Evolutionary conservation across 2,797 vertebrate genomes (phyloP).

Genomic region (Cirrhinus mrigala): DNA sequence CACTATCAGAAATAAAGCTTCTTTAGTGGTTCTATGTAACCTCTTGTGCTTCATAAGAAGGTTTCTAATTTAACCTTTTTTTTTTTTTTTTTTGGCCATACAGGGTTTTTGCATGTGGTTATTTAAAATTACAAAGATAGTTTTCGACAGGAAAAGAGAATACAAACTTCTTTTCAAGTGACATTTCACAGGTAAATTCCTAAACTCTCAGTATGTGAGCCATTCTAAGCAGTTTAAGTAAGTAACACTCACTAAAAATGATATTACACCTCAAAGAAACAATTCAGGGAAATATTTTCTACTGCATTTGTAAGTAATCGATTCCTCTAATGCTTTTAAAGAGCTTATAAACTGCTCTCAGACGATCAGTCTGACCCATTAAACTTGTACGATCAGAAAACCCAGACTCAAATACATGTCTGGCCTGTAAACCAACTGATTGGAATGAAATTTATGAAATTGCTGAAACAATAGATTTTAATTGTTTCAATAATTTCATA

Average conservation of each 20-base stretch:
- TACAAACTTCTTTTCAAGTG: background rate
- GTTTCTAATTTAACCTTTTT: background rate
- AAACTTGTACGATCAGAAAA: constrained; percentile 17
- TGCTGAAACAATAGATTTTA: too few species aligned
- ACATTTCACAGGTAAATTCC: background rate
- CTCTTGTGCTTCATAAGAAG: too few species aligned
- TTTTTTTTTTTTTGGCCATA: background rate
- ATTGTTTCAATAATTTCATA: too few species aligned
- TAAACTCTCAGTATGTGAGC: background rate
- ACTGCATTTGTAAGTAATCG: background rate
- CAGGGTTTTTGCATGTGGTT: background rate
- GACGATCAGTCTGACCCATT: constrained; percentile 9
- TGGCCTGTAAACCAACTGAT: background rate
- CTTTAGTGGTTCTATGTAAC: background rate
- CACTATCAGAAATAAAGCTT: background rate
- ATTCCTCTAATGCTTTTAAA: background rate
- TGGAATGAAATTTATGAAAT: background rate
- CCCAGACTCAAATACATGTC: background rate
- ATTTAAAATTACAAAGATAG: background rate
- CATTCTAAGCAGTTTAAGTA: background rate
- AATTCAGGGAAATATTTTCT: background rate
- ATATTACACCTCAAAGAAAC: background rate
- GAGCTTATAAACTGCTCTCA: background rate
- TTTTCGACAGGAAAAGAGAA: background rate
- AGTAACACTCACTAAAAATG: background rate